Base-by-base conservation (phyloP, 2,113 vertebrate genomes). In the Echinops telfairi region DNA sequence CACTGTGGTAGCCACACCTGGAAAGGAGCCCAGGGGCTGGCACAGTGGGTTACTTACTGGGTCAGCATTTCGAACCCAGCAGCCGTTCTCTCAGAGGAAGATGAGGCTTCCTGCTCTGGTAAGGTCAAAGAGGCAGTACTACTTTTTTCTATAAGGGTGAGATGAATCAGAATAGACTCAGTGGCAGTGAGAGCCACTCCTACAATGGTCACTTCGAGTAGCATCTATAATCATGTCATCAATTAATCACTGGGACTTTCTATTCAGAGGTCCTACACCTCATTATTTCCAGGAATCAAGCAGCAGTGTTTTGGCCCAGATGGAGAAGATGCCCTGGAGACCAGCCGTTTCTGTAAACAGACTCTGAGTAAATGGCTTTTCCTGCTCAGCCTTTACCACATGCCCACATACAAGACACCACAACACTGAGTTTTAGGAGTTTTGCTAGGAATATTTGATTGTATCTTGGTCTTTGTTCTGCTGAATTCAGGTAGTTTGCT, bases 261-360 rank as follows among this genome's bases (percentile, higher is more conserved):
- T 11, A 60, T 36, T 9, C 3, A 75, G 27, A 73, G 29, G 64
- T 29, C 11, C 43, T 87, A 47, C 57, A 43, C 62, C 91, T 79
- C 64, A 36, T 14, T 27, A 38, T 27, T 62, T 5, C 43, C 53
- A 22, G 66, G 27, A 93, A 85, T 70, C 60, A 76, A 47, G 57
- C 27, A 83, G n/a, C 64, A 19, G 43, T 91, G 19, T 85, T 62
- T 62, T 64, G n/a, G 27, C 43, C 75, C 62, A 17, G 36, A 43
- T 73, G 76, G 64, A 87, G 62, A 38, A 87, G 47, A 93, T 80
- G 20, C 60, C 58, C 58, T 91, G 58, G 57, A 70, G 66, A 83
- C 71, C 38, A 83, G 82, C 33, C 80, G 33, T 77, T 87, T 53
- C 40, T 76, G 91, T 88, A 88, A 80, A 88, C 16, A 88, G 66